Evolutionary conservation across 64 coral and sea anemone genomes (phyloP), one percentile per base, ranked within the genome.

Genomic region (Hydrozoanthus tunicans): DNA sequence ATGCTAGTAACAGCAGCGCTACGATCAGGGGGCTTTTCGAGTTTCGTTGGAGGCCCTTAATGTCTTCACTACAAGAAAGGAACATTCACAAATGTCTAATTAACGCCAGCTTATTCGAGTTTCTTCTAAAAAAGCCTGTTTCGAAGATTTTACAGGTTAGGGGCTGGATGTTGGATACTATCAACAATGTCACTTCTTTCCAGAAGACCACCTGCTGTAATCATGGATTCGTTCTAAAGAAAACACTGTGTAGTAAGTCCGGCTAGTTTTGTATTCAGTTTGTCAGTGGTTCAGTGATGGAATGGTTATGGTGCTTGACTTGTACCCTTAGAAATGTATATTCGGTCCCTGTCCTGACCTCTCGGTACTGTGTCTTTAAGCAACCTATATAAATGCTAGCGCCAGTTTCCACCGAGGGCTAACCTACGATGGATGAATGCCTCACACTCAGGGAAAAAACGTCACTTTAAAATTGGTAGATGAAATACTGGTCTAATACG

Each of bases 11-110:
- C 7, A 11, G 53, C 27, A 86, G 74, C 17, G 13, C 25, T 43
- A 74, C 84, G 51, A 75, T 88, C 68, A 23, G 13, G 15, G 84
- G 84, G 56, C 4, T 88, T 14, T 88, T 88, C 9, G 84, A 88
- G 69, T 73, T 88, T 88, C 68, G 58, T 57, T 12, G 24, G 11
- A 71, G 55, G 6, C 68, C 13, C 52, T 59, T 60, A 56, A 15
- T 74, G 23, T 74, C 84, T 17, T 88, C 54, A 12, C 25, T 55
- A 1, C 55, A 73, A 15, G 65, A 88, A 24, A 74, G 23, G 17
- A 73, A 73, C 9, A 59, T 25, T 17, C 84, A 58, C 7, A 1
- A 58, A 6, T 88, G 84, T 74, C 11, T 88, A 17, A 5, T 56
- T 23, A 59, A 60, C 11, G 84, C 55, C 70, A 59, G 84, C 27